Evolutionary conservation across 2,113 vertebrate genomes (phyloP).

Genomic region (Taxidea taxus): DNA sequence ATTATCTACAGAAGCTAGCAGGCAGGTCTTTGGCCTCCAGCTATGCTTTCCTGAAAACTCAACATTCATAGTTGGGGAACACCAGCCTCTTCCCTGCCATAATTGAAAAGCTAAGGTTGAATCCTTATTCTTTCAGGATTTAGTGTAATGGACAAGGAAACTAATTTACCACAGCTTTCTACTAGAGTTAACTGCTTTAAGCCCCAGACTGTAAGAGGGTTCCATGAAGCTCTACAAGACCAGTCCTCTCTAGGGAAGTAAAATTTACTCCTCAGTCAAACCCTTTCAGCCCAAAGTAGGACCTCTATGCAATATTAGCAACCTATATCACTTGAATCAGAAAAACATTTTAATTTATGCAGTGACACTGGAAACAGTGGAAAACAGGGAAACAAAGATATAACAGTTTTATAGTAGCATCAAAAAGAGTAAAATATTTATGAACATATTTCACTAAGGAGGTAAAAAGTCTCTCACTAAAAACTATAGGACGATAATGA

Average conservation of each 20-base stretch:
- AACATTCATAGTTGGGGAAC: not conserved
- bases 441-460: not conserved
- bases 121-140: not conserved
- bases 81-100: not conserved
- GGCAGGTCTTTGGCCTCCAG: not conserved
- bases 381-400: not conserved
- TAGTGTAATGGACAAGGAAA: not conserved
- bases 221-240: not conserved
- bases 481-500: not conserved
- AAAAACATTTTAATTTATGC: not conserved
- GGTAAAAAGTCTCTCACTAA: not conserved
- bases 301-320: not conserved
- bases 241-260: not conserved
- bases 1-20: not conserved
- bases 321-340: not conserved
- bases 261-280: not conserved
- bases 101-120: not conserved
- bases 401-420: not conserved
- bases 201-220: not conserved
- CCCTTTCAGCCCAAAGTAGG: not conserved
- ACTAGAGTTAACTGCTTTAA: not conserved
- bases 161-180: too few relatives aligned
- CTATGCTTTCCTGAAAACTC: not conserved
- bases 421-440: not conserved
- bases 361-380: not conserved